Percentiles rank a stretch among this genome's conserved stretches.
Evolutionary conservation across 2,888 invertebrate species (phyloP).

Genomic region (Liodrosophila aerea): DNA sequence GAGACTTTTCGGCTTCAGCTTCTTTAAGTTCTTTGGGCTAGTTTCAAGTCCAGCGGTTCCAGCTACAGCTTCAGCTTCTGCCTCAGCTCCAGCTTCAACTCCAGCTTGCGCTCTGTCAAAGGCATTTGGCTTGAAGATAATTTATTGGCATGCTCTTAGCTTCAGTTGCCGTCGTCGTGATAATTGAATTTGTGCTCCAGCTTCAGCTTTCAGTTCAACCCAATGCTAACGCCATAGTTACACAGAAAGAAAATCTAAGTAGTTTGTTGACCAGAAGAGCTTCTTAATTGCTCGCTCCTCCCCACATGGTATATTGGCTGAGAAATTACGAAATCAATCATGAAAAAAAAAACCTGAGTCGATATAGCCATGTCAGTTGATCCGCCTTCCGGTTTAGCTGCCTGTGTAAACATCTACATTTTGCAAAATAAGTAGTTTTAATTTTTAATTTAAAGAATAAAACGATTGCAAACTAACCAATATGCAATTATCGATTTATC

Average conservation of each 20-base stretch:
- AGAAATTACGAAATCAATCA: no score
- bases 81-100: slow-evolving; percentile 19
- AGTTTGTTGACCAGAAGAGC: no score
- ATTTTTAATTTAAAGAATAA: no score
- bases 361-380: no score
- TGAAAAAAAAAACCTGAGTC: no score
- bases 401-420: no score
- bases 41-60: slow-evolving; percentile 39
- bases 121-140: slow-evolving; percentile 73
- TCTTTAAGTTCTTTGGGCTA: slow-evolving; percentile 57
- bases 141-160: slow-evolving; percentile 69
- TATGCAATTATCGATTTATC: no score
- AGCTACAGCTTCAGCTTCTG: slow-evolving; percentile 27
- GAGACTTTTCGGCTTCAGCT: slow-evolving; percentile 18
- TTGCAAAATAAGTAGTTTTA: no score
- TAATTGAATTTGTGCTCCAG: slow-evolving; percentile 75
- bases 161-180: slow-evolving; percentile 65
- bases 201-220: slow-evolving; percentile 19
- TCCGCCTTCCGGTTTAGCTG: no score
- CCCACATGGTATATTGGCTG: no score
- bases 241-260: slow-evolving; percentile 5
- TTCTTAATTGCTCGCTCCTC: no score
- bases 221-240: slow-evolving; percentile 15
- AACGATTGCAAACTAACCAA: no score
- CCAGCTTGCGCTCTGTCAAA: slow-evolving; percentile 66